A percentile compares a stretch with the other conserved stretches of the same genome.
Evolutionary conservation across 1,140 invertebrate genomes (phyloP).

Genomic region (Drosophila arawakana): DNA sequence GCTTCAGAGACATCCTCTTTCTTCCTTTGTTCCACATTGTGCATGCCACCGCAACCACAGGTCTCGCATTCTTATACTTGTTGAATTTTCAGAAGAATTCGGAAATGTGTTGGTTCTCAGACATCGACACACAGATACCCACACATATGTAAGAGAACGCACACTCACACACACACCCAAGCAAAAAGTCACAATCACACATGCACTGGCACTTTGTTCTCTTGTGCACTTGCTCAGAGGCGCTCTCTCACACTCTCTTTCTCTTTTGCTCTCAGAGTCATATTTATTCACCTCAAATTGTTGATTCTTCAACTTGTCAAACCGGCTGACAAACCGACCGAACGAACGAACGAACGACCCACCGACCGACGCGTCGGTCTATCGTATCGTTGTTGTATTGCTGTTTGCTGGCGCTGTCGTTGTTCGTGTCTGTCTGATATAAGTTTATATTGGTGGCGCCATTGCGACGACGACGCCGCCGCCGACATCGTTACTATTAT

Average conservation of each 20-base stretch:
- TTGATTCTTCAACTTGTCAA: slow-evolving; percentile 82
- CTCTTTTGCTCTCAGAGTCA: slow-evolving; percentile 22
- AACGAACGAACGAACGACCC: slow-evolving; percentile 41
- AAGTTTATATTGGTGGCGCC: slow-evolving; percentile 83
- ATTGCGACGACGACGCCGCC: slow-evolving; percentile 76
- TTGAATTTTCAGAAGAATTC: slow-evolving; percentile 57
- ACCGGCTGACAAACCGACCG: slow-evolving; percentile 77
- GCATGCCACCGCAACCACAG: slow-evolving; percentile 28
- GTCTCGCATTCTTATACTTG: slow-evolving; percentile 46
- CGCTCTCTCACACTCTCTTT: slow-evolving; percentile 39
- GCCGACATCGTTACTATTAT: slow-evolving; percentile 83
- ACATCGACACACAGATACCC: slow-evolving; percentile 11
- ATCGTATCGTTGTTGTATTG: slow-evolving; percentile 40
- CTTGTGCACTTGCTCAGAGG: slow-evolving; percentile 39
- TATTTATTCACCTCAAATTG: slow-evolving; percentile 77
- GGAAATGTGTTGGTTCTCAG: slow-evolving; percentile 47
- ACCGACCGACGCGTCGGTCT: slow-evolving; percentile 48
- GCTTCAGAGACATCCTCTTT: slow-evolving; percentile 22
- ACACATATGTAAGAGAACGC: slow-evolving; percentile 1
- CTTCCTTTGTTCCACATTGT: slow-evolving; percentile 28
- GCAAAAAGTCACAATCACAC: background rate
- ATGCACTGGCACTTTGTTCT: slow-evolving; percentile 26
- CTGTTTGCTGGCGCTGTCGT: slow-evolving; percentile 49
- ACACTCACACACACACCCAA: background rate
- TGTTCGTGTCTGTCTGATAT: slow-evolving; percentile 78